These are phyloP conservation scores for Siderastrea radians DNA, from an alignment of 92 coral and sea anemone species.

Conservation along the genomic window DNA sequence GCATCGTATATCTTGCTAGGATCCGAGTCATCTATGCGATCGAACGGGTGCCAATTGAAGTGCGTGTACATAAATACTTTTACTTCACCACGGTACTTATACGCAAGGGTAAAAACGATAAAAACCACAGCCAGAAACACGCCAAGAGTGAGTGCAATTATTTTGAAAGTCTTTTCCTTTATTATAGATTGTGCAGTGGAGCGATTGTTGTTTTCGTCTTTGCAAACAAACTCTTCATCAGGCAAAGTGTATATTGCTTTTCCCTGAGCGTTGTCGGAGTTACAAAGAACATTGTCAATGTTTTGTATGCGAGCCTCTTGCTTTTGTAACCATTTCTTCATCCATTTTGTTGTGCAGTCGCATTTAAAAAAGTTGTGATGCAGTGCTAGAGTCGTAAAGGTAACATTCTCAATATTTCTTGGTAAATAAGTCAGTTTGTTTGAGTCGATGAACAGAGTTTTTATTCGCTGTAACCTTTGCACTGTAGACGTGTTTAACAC, in stretches of 20 bases:
- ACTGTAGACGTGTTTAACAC: slow-evolving; percentile 57
- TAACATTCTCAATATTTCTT: slow-evolving; percentile 12
- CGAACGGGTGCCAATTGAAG: slow-evolving; percentile 92
- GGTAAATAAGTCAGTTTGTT: slow-evolving; percentile 76
- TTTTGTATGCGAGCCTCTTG: slow-evolving; percentile 21
- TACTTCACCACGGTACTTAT: slow-evolving; percentile 67
- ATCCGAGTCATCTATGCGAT: slow-evolving; percentile 83
- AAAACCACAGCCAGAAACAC: slow-evolving; percentile 27
- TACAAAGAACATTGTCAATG: slow-evolving; percentile 66
- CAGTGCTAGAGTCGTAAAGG: slow-evolving; percentile 48
- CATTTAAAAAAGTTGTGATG: slow-evolving; percentile 72
- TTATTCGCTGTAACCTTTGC: slow-evolving; percentile 22
- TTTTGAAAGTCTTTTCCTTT: background rate
- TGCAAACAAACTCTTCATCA: slow-evolving; percentile 63
- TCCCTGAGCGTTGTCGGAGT: slow-evolving; percentile 61
- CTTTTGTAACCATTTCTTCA: slow-evolving; percentile 68
- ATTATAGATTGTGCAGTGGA: background rate
- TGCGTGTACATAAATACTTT: slow-evolving; percentile 75
- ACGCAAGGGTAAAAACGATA: slow-evolving; percentile 24
- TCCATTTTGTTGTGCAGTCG: slow-evolving; percentile 79
- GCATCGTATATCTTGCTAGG: slow-evolving; percentile 80
- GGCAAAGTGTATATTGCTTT: slow-evolving; percentile 51
- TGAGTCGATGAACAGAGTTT: slow-evolving; percentile 56
- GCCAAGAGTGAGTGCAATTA: slow-evolving; percentile 16
- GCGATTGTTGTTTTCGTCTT: background rate